Percentiles rank a stretch among this genome's conserved stretches.
Conservation (phyloP, 1,140 invertebrate genomes). For the Lerema accius region DNA sequence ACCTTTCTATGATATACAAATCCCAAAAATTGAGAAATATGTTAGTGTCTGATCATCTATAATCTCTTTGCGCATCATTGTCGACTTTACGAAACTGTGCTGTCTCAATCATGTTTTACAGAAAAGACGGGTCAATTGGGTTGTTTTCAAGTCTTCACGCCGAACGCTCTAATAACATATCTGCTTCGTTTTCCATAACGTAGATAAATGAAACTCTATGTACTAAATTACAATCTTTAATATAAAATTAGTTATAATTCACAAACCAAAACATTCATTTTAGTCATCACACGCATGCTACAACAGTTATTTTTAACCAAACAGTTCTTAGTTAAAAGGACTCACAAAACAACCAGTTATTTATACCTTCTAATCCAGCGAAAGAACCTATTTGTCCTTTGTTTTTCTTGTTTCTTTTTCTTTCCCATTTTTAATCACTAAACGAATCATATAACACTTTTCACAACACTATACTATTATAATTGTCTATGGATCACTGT, state of each 20-base stretch:
- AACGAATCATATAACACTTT: conserved; percentile 49
- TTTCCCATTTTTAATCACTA: conserved; percentile 65
- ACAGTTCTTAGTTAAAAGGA: conserved; percentile 12
- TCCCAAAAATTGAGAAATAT: too few species aligned
- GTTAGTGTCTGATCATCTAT: too few species aligned
- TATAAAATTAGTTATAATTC: background rate
- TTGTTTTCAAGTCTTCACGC: too few species aligned
- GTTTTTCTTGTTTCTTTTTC: conserved; percentile 72
- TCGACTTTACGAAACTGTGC: too few species aligned
- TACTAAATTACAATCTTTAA: too few species aligned
- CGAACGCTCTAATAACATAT: too few species aligned
- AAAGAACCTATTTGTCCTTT: conserved; percentile 69
- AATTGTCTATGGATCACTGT: conserved; percentile 45
- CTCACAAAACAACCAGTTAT: conserved; percentile 18
- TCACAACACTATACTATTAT: conserved; percentile 40
- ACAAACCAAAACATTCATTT: background rate
- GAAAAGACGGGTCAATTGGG: too few species aligned
- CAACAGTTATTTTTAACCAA: conserved; percentile 10
- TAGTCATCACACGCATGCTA: conserved; percentile 15
- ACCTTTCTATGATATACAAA: too few species aligned
- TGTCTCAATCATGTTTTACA: too few species aligned
- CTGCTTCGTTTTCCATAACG: too few species aligned
- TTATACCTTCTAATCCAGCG: conserved; percentile 76
- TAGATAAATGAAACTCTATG: too few species aligned
- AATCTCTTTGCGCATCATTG: too few species aligned